phyloP scores from a whole-genome alignment of 2,113 vertebrate genomes.

The Hyla sarda region DNA sequence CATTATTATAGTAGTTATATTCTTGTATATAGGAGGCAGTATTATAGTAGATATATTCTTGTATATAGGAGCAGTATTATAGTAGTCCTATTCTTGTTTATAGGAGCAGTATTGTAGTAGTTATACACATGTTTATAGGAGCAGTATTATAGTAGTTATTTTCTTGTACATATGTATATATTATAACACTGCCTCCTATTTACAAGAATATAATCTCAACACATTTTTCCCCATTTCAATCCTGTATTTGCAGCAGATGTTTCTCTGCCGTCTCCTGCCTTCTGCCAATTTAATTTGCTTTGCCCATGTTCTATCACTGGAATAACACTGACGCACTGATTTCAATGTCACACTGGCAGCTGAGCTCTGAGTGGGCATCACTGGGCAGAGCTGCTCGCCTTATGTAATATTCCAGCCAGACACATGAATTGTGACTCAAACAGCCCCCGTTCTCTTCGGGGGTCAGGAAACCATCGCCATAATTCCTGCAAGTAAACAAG shows the following conservation, averaged over 20 bases:
- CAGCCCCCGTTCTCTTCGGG: neutral
- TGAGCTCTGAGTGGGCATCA: neutral
- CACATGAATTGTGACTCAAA: neutral
- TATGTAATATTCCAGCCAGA: neutral
- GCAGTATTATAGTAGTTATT: too few species aligned
- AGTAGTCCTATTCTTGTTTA: too few species aligned
- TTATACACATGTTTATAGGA: too few species aligned
- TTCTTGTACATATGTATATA: too few species aligned
- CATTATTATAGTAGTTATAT: neutral
- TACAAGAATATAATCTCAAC: too few species aligned
- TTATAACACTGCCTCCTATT: too few species aligned
- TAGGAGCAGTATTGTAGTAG: too few species aligned
- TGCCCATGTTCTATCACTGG: slow-evolving; percentile 22
- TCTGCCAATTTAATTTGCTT: slow-evolving; percentile 46
- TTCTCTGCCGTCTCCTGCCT: slow-evolving; percentile 24
- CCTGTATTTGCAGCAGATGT: slow-evolving; percentile 39
- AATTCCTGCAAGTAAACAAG: neutral
- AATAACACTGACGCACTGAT: slow-evolving; percentile 24
- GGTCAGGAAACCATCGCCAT: neutral
- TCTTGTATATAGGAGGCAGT: neutral
- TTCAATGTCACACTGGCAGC: slow-evolving; percentile 10
- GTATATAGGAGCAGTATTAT: too few species aligned
- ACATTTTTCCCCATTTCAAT: neutral
- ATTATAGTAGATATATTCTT: neutral
- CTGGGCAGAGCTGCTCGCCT: neutral